Base-by-base conservation (phyloP, 1,140 invertebrate species). In the Calliphora vicina region DNA sequence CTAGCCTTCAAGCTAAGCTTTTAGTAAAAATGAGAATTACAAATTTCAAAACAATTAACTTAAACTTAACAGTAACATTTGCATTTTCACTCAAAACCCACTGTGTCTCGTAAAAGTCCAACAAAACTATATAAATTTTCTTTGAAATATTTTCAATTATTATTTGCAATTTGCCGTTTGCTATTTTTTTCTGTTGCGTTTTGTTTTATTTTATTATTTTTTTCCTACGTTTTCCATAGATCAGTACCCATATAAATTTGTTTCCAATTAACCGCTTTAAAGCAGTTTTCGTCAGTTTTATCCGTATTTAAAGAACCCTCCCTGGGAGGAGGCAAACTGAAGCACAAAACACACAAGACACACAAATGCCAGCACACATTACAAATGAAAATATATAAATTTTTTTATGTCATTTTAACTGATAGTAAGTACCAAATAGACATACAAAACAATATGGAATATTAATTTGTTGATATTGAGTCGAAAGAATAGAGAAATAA, bases 231-330 rank as follows among this genome's bases (percentile, higher is more conserved):
- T 57, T 57, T 57, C 50, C 50, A 57, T 57, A 57, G 50, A 57
- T 57, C 73, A 76, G 73, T 35, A 35, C 35, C n/a, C 6, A 10
- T 42, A 35, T 35, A 35, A 42, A 35, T 17, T 76, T 76, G 17
- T 76, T 76, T 26, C 17, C 15, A 76, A 35, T 76, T 35, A 76
- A 35, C 73, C 73, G 29, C 73, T 35, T 76, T 29, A 76, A 76
- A 76, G 73, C 35, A 27, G 73, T 76, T 76, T 76, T 76, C 29
- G 17, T 29, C 73, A 76, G 73, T 76, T 76, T 76, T 76, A 76
- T 76, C 73, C 73, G 73, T 29, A 20, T 29, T 29, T 17, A 76
- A 76, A 76, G 73, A 20, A 29, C 29, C 73, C n/a, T 57, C 9
- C n/a, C 35, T 57, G 50, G 25, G 12, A 72, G 23, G 17, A 76